phyloP scores from a whole-genome alignment of 2,888 invertebrate genomes.

The Onthophagus sagittarius region DNA sequence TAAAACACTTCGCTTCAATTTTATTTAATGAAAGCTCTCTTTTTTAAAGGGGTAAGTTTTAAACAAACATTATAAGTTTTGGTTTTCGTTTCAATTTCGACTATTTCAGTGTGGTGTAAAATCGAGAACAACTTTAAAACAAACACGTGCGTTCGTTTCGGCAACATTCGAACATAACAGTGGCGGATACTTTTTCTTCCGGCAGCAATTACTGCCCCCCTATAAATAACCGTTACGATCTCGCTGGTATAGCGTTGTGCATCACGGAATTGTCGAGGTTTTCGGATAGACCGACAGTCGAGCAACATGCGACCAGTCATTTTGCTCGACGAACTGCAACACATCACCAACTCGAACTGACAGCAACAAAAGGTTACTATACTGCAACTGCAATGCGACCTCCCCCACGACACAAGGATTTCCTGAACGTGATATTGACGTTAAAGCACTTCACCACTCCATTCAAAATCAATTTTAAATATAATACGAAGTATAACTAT shows the following conservation, averaged over 20 bases:
- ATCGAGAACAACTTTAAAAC: not conserved
- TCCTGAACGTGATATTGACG: too few species aligned
- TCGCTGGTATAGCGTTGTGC: not conserved
- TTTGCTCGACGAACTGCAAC: not conserved
- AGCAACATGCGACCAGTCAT: not conserved
- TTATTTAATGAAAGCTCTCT: not conserved
- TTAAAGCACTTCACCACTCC: too few species aligned
- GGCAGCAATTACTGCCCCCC: not conserved
- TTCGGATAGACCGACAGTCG: not conserved
- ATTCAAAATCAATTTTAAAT: not conserved
- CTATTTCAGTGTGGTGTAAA: not conserved
- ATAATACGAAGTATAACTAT: not conserved
- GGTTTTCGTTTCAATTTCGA: not conserved
- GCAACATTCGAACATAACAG: not conserved
- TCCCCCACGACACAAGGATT: too few species aligned
- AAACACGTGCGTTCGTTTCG: not conserved
- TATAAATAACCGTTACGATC: not conserved
- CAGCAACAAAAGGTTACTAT: not conserved
- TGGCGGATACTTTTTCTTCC: not conserved
- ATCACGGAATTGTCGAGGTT: not conserved
- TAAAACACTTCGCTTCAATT: not conserved
- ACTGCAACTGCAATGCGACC: too few species aligned
- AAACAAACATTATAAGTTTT: not conserved
- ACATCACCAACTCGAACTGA: not conserved
- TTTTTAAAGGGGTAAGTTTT: too few species aligned